Base-by-base conservation (phyloP, 2,888 invertebrate species). In the Synanthedon vespiformis region DNA sequence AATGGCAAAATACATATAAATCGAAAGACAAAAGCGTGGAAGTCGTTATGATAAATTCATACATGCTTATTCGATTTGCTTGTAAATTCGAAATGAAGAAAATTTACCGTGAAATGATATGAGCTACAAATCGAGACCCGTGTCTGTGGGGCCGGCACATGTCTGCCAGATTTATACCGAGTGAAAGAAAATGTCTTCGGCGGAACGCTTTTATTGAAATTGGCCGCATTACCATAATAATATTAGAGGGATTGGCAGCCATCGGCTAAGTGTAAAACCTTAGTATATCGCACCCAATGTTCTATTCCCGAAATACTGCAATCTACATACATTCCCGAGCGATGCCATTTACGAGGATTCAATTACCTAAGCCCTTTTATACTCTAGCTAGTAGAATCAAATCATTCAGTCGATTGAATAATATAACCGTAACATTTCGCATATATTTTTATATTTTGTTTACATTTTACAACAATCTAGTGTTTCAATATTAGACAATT, bases 201-300 rank as follows among this genome's bases (percentile, higher is more conserved):
- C 73, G 66, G 76, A 77, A 78, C 76, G 80, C 80, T 83, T 84
- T 86, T 84, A 85, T 86, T 84, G 84, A 82, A 86, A 86, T 83
- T 83, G 83, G 76, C 66, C 69, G 74, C 74, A 86, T 86, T 86
- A 80, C 78, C 86, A 86, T 86, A 86, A 85, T 85, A 81, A 79
- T 85, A 86, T 84, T 80, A 85, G 75, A 80, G 76, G 80, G 82
- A 84, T 85, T 83, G 83, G 83, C 80, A 82, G 77, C 77, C 75
- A 80, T 80, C 76, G 76, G 66, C 75, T 72, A 68, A 75, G 80
- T 78, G 80, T 82, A 78, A 81, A 81, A 80, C 79, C 80, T 80
- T 73, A 72, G 77, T 71, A 72, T 72, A 74, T 61, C 61, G 44
- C 14, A 62, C 72, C 68, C 74, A 65, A 72, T 72, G 78, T 77